These are phyloP conservation scores for Caenorhabditis panamensis DNA, from an alignment of 2,888 invertebrate genomes.

Conservation along the genomic window DNA sequence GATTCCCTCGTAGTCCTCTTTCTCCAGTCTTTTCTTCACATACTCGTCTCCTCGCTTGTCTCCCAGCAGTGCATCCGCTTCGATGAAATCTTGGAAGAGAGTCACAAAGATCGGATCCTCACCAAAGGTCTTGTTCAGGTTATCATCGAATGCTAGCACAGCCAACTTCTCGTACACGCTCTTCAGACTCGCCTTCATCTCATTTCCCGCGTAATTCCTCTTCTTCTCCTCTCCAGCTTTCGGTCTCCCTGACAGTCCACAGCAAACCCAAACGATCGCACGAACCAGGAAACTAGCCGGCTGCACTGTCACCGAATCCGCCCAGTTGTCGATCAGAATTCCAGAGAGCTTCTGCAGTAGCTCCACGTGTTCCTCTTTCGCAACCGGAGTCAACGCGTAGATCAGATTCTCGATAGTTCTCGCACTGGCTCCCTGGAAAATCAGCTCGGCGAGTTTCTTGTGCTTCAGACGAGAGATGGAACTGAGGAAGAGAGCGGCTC, in stretches of 20 bases:
- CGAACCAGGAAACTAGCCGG: conserved; percentile 59
- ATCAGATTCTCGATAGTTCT: conserved; percentile 68
- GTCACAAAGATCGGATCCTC: conserved; percentile 40
- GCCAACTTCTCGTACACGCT: conserved; percentile 46
- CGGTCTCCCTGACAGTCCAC: conserved; percentile 47
- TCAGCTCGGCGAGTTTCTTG: conserved; percentile 59
- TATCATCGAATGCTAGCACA: conserved; percentile 50
- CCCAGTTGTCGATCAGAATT: conserved; percentile 65
- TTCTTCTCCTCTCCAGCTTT: conserved; percentile 43
- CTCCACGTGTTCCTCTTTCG: conserved; percentile 56
- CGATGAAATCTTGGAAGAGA: conserved; percentile 63
- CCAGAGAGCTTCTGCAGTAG: conserved; percentile 55
- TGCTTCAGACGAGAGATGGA: conserved; percentile 64
- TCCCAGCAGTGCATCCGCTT: conserved; percentile 52
- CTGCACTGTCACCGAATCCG: conserved; percentile 49
- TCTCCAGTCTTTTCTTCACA: conserved; percentile 39
- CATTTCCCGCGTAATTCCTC: conserved; percentile 30
- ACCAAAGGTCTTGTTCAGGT: conserved; percentile 43
- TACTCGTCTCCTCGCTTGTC: conserved; percentile 49
- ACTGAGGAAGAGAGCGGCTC: conserved; percentile 61
- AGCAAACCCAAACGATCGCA: conserved; percentile 56
- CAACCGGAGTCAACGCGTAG: conserved; percentile 56
- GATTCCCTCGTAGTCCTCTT: conserved; percentile 42
- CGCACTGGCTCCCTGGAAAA: conserved; percentile 66
- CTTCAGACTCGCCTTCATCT: conserved; percentile 47